phyloP scores from a whole-genome alignment of 2,113 vertebrate genomes.

The Poeciliopsis prolifica region DNA sequence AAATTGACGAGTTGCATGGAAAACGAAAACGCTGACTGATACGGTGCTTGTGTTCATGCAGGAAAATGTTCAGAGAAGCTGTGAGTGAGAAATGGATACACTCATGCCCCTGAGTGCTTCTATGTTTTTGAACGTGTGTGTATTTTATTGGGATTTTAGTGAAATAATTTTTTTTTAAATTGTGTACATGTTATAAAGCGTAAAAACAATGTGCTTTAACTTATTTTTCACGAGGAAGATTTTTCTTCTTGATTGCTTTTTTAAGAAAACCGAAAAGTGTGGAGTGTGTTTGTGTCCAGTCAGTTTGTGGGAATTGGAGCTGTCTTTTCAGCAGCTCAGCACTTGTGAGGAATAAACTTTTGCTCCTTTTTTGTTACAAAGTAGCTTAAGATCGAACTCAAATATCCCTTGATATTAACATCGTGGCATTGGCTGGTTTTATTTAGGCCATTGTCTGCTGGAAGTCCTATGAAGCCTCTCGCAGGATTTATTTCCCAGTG shows the following conservation, averaged over 20 bases:
- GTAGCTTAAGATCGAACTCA: no score
- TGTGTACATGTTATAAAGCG: neutral
- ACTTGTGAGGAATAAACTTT: neutral
- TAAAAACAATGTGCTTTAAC: neutral
- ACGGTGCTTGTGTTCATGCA: neutral
- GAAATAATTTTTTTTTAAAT: neutral
- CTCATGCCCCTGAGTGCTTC: neutral
- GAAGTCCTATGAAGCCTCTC: neutral
- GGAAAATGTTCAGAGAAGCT: neutral
- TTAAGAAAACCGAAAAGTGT: neutral
- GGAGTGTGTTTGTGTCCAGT: neutral
- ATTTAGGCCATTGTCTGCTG: neutral
- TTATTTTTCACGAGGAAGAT: no score
- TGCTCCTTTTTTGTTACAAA: neutral
- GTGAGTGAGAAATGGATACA: neutral
- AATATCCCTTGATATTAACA: no score
- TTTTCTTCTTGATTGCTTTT: no score
- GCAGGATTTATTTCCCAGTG: neutral
- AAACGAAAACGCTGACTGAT: slow-evolving; percentile 18
- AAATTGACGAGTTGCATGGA: slow-evolving; percentile 1
- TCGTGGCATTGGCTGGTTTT: no score
- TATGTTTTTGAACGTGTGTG: neutral
- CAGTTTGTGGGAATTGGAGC: neutral
- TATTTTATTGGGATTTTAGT: neutral
- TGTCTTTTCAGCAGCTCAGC: neutral